Evolutionary conservation across 2,888 invertebrate genomes (phyloP).

Genomic region (Diarsia rubi): DNA sequence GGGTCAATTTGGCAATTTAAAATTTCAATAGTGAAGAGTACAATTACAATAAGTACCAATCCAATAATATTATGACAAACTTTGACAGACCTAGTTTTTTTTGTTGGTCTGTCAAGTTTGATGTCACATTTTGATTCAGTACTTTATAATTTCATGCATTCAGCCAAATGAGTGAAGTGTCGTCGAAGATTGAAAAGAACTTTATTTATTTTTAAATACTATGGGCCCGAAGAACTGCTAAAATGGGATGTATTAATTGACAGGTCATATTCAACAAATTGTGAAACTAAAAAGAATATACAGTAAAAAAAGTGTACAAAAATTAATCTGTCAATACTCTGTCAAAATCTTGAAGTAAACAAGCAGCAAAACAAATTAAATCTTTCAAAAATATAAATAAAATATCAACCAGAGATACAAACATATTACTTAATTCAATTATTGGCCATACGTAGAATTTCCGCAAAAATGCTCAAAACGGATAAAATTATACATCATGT

Average conservation of each 20-base stretch:
- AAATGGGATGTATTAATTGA: too few relatives aligned
- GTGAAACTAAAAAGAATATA: background rate
- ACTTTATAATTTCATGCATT: too few relatives aligned
- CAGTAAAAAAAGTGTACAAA: background rate
- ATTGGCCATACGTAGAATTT: background rate
- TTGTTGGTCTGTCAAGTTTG: background rate
- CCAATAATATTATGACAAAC: background rate
- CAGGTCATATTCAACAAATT: background rate
- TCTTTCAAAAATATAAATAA: background rate
- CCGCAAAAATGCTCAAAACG: constrained; percentile 1
- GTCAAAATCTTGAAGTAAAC: constrained; percentile 28
- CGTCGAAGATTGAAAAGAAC: too few relatives aligned
- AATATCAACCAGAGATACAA: too few relatives aligned
- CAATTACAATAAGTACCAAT: background rate
- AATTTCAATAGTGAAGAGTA: background rate
- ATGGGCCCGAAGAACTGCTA: too few relatives aligned
- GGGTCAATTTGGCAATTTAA: too few relatives aligned
- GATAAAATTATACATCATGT: background rate
- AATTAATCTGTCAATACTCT: background rate
- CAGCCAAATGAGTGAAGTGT: too few relatives aligned
- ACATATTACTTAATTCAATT: too few relatives aligned
- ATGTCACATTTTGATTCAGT: background rate
- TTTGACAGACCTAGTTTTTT: background rate
- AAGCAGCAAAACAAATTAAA: background rate
- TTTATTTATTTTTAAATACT: too few relatives aligned